Evolutionary conservation across 2,888 invertebrate species (phyloP), one percentile per base, ranked within the genome.

Genomic region (Hyposoter dolosus): DNA sequence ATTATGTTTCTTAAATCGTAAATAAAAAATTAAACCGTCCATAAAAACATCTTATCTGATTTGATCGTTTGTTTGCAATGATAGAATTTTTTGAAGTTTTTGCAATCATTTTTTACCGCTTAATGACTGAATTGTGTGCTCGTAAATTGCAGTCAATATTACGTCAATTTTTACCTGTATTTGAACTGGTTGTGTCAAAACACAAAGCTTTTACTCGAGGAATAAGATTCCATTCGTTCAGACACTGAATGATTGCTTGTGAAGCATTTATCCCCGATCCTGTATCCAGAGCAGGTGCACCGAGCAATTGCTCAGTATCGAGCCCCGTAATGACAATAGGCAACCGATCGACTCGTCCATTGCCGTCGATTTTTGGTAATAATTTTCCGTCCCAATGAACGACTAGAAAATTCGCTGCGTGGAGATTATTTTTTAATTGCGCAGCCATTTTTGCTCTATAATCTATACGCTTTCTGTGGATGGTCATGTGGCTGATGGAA

Each of bases 261-360:
- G 53, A 19, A n/a, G 50, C 50, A n/a, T 50, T 50, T n/a, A 50
- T 32, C 32, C 32, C 50, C n/a, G 50, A n/a, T 50, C n/a, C 50
- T n/a, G n/a, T 7, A 50, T 50, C 50, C n/a, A 50, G 50, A n/a
- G n/a, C n/a, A 7, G 50, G 50, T n/a, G n/a, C n/a, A 50, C n/a
- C 50, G 4, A 50, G 50, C n/a, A 50, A n/a, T 15, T 50, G 50
- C n/a, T 50, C n/a, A 50, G n/a, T n/a, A 50, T 50, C 50, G 0
- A n/a, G 50, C n/a, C 50, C 50, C n/a, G 50, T 32, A 32, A 50
- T 50, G n/a, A 50, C 50, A 50, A 50, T n/a, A n/a, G n/a, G 50
- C 50, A 50, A n/a, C 50, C 50, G n/a, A 50, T 50, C 50, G n/a
- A 50, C 50, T 50, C 4, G 32, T 3, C 32, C 32, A 32, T 32